Evolutionary conservation across 2,797 vertebrate genomes (phyloP).

Genomic region (Anguilla megastoma): DNA sequence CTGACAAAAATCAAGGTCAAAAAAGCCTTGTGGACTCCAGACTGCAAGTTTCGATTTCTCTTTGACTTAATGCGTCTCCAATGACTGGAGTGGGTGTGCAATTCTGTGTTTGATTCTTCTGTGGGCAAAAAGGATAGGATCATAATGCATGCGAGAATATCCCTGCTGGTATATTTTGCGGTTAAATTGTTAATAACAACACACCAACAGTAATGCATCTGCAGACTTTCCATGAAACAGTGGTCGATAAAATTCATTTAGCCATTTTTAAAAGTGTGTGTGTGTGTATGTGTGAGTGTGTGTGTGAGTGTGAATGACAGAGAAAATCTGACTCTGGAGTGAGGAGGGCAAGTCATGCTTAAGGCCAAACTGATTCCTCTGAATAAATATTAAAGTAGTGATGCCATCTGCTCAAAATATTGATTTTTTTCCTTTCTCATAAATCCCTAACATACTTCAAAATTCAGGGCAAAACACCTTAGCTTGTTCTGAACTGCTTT

Average conservation of each 20-base stretch:
- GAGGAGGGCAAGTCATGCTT: not conserved
- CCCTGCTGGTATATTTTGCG: not conserved
- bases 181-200: not conserved
- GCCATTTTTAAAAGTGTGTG: not conserved
- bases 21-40: not conserved
- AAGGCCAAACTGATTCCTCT: not conserved
- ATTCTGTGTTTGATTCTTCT: not conserved
- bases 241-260: not conserved
- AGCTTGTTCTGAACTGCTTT: not conserved
- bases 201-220: not conserved
- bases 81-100: not conserved
- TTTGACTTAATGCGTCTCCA: not conserved
- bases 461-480: not conserved
- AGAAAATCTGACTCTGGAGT: not conserved
- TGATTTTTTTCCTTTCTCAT: not conserved
- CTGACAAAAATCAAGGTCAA: not conserved
- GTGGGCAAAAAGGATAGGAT: not conserved
- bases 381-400: not conserved
- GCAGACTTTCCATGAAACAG: not conserved
- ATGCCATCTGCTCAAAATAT: slow-evolving; percentile 23
- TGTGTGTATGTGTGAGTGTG: not conserved
- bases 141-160: not conserved
- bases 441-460: not conserved
- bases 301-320: not conserved
- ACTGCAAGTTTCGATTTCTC: not conserved